A percentile compares a stretch with the other conserved stretches of the same genome.
Conservation (phyloP, 2,888 invertebrate species). For the Pammene fasciana region DNA sequence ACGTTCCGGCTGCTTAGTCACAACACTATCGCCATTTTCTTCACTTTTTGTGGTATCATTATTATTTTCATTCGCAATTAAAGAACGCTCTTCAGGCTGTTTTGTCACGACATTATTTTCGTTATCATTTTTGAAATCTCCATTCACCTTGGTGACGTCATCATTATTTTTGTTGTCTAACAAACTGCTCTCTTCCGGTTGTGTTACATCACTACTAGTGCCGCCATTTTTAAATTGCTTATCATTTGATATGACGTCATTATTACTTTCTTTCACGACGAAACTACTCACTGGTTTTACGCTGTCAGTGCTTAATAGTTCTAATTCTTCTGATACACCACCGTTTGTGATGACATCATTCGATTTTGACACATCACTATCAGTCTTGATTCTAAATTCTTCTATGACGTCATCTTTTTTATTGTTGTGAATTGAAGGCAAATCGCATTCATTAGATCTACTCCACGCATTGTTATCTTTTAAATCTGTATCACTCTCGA, state of each 20-base stretch:
- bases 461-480: neutral
- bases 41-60: neutral
- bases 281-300: neutral
- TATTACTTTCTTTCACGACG: neutral
- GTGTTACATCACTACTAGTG: constrained; percentile 16
- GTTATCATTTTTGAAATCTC: neutral
- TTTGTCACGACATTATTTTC: neutral
- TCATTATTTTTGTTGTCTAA: neutral
- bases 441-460: neutral
- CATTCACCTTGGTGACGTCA: neutral
- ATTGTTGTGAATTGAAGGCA: neutral
- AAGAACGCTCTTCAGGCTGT: neutral
- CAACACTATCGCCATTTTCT: constrained; percentile 18
- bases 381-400: neutral
- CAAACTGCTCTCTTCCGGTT: neutral
- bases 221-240: constrained; percentile 6
- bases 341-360: neutral
- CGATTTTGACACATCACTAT: constrained; percentile 4
- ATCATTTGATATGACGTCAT: constrained; percentile 16
- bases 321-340: neutral
- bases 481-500: constrained; percentile 4
- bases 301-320: neutral
- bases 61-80: constrained; percentile 9
- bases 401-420: constrained; percentile 9
- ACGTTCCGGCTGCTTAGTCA: constrained; percentile 16